A percentile compares a stretch with the other conserved stretches of the same genome.
Evolutionary conservation across 2,113 vertebrate species (phyloP).

Genomic region (Gambusia affinis): DNA sequence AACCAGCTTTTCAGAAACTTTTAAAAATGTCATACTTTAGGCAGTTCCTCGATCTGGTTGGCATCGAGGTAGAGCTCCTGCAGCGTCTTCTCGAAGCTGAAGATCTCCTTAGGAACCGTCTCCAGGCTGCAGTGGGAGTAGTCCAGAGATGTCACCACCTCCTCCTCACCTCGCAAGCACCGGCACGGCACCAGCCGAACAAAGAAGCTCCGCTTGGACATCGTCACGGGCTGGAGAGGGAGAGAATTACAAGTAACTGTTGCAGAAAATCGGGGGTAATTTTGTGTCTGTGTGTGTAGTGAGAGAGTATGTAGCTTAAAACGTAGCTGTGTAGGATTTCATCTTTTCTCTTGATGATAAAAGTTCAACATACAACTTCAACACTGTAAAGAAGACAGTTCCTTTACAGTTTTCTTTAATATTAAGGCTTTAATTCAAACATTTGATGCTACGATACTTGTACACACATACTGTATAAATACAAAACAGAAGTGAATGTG

Average conservation of each 20-base stretch:
- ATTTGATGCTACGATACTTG: neutral
- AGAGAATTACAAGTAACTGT: neutral
- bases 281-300: neutral
- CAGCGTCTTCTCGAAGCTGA: slow-evolving; percentile 97
- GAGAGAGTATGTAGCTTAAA: neutral
- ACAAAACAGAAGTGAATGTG: neutral
- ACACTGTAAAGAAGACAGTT: neutral
- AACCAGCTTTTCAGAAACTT: neutral
- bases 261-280: neutral
- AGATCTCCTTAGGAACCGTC: slow-evolving; percentile 98
- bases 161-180: slow-evolving; percentile 96
- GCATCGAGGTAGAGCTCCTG: slow-evolving; percentile 99
- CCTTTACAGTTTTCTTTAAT: too few species aligned
- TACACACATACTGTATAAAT: neutral
- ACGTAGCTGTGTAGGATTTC: too few species aligned
- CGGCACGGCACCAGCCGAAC: slow-evolving; percentile 97
- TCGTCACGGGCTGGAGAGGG: slow-evolving; percentile 86
- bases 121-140: slow-evolving; percentile 99
- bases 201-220: slow-evolving; percentile 96
- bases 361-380: neutral
- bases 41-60: slow-evolving; percentile 99
- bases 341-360: neutral
- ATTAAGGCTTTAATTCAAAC: neutral
- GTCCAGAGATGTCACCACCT: slow-evolving; percentile 93
- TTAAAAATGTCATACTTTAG: slow-evolving; percentile 85